Base-by-base conservation (phyloP, 2,113 vertebrate genomes). In the Cheilinus undulatus region DNA sequence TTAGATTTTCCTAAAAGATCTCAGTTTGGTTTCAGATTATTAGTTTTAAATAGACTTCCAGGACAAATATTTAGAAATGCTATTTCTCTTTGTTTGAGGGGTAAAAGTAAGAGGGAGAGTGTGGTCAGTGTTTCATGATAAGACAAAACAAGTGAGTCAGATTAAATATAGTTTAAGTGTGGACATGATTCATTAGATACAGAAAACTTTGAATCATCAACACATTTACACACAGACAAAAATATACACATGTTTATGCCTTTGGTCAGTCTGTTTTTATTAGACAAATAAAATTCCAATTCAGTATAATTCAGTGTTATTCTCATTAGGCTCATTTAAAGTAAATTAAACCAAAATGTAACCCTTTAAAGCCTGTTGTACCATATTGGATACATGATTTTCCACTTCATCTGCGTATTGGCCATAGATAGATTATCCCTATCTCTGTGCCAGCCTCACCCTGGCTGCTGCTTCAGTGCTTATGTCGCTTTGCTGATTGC, bases 181-280 rank as follows among this genome's bases (percentile, higher is more conserved):
- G 12, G 20, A 26, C 46, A 36, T 45, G 52, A 52, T 17, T 57
- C 43, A 73, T 28, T 24, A n/a, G 7, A 34, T 34, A 34, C 11
- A 11, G 2, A 1, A 34, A 30, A 7, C 28, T 30, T 30, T 30
- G 28, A 30, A 30, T 30, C 28, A 2, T 49, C 24, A 32, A 19
- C 54, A 61, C 49, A 48, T 51, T 10, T 65, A 53, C 67, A 59
- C 22, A 20, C 65, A 64, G n/a, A 43, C 22, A 40, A 8, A 72
- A 46, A 71, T 23, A 24, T 3, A 63, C 57, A 62, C 11, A 26
- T 73, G 50, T 64, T 74, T 23, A 30, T 69, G 53, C 40, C 34
- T 67, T 53, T 43, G 51, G 42, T 58, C 24, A 36, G 30, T 48
- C 27, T 43, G 11, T 53, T 54, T 72, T 64, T 26, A 34, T n/a